phyloP scores from a whole-genome alignment of 2,113 vertebrate genomes.

The Podarcis cretensis region DNA sequence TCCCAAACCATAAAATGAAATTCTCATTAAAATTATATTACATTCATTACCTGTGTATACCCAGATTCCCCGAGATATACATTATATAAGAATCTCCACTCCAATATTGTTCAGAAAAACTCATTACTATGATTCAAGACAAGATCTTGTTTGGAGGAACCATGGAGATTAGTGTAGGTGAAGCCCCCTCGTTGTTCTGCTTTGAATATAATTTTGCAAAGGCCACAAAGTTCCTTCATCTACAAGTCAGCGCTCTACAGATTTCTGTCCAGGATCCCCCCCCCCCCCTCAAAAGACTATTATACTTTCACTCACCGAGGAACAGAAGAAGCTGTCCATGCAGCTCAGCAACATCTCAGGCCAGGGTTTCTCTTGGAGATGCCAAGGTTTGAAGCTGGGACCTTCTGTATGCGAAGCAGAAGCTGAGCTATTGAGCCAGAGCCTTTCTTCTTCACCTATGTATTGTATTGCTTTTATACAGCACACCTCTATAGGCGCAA shows the following conservation, averaged over 20 bases:
- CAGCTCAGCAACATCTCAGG: too few relatives aligned
- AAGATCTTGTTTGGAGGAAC: constrained; percentile 27
- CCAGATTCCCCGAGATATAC: constrained; percentile 72
- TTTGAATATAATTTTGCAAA: constrained; percentile 26
- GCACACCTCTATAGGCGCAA: constrained; percentile 39
- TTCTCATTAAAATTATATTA: constrained; percentile 75
- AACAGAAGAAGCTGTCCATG: too few relatives aligned
- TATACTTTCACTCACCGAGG: background rate
- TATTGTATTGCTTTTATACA: background rate
- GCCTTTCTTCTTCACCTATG: background rate
- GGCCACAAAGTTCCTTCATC: background rate
- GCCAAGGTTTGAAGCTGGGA: too few relatives aligned
- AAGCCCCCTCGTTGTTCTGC: background rate
- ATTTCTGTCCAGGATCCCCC: constrained; percentile 18
- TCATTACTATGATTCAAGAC: constrained; percentile 58
- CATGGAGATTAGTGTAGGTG: background rate
- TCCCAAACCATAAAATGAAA: constrained; percentile 71
- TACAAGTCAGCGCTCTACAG: background rate
- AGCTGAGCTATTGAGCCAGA: too few relatives aligned
- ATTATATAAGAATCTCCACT: constrained; percentile 66
- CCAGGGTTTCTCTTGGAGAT: too few relatives aligned
- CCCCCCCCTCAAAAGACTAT: background rate
- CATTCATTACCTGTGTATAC: constrained; percentile 68
- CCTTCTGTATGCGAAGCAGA: too few relatives aligned
- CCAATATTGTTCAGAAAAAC: constrained; percentile 53